Percentiles rank a stretch among this genome's conserved stretches.
Evolutionary conservation across 2,113 vertebrate genomes (phyloP).

Genomic region (Oreochromis tanganicae): DNA sequence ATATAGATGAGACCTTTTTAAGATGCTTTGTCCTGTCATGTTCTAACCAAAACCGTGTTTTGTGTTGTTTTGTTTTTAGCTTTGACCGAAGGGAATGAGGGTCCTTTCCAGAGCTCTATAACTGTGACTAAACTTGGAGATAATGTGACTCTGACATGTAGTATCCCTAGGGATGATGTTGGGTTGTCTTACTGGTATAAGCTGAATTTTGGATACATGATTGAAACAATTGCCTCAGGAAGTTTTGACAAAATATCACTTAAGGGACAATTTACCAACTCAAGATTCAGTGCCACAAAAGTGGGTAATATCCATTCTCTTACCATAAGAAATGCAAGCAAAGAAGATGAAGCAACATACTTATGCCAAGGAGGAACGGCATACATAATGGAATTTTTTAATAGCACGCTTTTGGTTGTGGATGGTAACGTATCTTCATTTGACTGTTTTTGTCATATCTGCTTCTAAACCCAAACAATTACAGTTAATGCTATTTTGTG

Average conservation of each 20-base stretch:
- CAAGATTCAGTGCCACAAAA: background rate
- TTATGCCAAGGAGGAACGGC: slow-evolving; percentile 18
- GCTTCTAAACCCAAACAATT: background rate
- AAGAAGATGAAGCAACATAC: slow-evolving; percentile 48
- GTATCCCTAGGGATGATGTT: rapidly evolving
- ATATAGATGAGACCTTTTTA: too few species aligned
- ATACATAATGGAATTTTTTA: background rate
- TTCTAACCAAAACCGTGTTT: too few species aligned
- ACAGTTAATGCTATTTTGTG: rapidly evolving
- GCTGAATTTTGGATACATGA: background rate
- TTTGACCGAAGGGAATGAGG: too few species aligned
- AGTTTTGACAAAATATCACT: rapidly evolving
- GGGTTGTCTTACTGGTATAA: slow-evolving; percentile 23
- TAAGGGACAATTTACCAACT: background rate
- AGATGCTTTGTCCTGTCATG: too few species aligned
- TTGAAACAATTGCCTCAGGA: background rate
- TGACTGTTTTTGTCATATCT: background rate
- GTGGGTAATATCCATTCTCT: rapidly evolving
- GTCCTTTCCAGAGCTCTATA: too few species aligned
- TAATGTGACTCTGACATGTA: too few species aligned
- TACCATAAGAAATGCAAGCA: slow-evolving; percentile 5
- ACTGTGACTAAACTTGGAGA: too few species aligned
- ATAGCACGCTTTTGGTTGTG: background rate
- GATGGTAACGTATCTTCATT: slow-evolving; percentile 20
- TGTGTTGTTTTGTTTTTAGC: too few species aligned